phyloP scores from a whole-genome alignment of 2,888 invertebrate genomes.

The Aphidoletes aphidimyza region DNA sequence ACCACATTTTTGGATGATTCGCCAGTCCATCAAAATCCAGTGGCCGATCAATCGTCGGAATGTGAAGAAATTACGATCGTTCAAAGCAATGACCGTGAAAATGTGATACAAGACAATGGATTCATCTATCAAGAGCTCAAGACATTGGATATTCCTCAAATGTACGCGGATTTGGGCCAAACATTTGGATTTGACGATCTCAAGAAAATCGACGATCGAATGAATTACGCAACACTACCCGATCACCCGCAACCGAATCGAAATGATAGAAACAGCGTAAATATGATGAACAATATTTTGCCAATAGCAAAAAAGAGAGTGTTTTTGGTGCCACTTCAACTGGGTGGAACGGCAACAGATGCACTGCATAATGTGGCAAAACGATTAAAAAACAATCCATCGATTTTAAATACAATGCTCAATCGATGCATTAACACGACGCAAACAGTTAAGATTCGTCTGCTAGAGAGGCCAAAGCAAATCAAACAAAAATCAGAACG shows the following conservation, averaged over 20 bases:
- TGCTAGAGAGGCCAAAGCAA: neutral
- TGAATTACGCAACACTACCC: neutral
- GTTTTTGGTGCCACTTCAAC: neutral
- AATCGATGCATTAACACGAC: neutral
- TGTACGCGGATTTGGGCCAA: neutral
- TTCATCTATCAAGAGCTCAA: slow-evolving; percentile 2
- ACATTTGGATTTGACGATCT: neutral
- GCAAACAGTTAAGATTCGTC: neutral
- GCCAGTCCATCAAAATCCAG: neutral
- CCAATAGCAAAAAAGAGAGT: neutral
- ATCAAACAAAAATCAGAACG: neutral
- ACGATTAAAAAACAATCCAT: neutral
- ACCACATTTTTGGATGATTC: slow-evolving; percentile 22
- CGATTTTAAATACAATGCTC: neutral
- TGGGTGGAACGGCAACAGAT: neutral
- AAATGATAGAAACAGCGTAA: too few species aligned
- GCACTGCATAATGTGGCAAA: neutral
- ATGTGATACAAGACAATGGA: neutral
- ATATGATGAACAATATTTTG: too few species aligned
- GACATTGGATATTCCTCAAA: slow-evolving; percentile 1
- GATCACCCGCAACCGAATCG: neutral
- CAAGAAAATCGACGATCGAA: neutral
- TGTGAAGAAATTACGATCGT: neutral
- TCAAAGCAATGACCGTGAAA: too few species aligned
- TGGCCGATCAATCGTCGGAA: neutral